Evolutionary conservation across 1,140 invertebrate genomes (phyloP).

Genomic region (Scaptomyza montana): DNA sequence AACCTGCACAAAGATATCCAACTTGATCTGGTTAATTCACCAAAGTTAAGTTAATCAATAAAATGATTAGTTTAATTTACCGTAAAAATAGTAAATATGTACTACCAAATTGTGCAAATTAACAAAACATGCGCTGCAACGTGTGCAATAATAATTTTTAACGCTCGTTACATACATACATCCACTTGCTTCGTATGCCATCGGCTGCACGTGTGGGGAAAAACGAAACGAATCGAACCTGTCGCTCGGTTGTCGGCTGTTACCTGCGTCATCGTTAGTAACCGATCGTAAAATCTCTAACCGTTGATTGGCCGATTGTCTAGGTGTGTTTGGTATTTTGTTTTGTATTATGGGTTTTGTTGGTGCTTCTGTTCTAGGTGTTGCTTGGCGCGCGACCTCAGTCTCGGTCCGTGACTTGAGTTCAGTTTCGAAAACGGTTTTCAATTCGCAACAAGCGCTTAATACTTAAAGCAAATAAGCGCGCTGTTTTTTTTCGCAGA

Average conservation of each 20-base stretch:
- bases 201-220: not conserved
- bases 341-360: not conserved
- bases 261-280: conserved; percentile 12
- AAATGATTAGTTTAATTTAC: conserved; percentile 48
- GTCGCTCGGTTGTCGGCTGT: not conserved
- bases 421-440: conserved; percentile 72
- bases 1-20: not conserved
- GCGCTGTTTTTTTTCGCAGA: conserved; percentile 57
- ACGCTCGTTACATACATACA: conserved; percentile 41
- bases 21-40: conserved; percentile 41
- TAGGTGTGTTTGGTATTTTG: conserved; percentile 13
- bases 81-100: conserved; percentile 30
- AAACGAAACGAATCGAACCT: not conserved
- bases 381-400: conserved; percentile 56
- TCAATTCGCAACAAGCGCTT: conserved; percentile 73
- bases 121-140: conserved; percentile 52
- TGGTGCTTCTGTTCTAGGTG: conserved; percentile 3
- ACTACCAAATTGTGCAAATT: conserved; percentile 46
- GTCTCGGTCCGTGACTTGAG: conserved; percentile 28
- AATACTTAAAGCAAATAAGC: conserved; percentile 72
- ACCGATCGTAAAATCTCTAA: conserved; percentile 22
- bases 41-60: conserved; percentile 34
- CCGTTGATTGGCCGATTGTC: conserved; percentile 20
- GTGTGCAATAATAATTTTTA: conserved; percentile 55
- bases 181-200: not conserved